Conservation (phyloP, 2,888 invertebrate genomes). For the Hesperia comma region DNA sequence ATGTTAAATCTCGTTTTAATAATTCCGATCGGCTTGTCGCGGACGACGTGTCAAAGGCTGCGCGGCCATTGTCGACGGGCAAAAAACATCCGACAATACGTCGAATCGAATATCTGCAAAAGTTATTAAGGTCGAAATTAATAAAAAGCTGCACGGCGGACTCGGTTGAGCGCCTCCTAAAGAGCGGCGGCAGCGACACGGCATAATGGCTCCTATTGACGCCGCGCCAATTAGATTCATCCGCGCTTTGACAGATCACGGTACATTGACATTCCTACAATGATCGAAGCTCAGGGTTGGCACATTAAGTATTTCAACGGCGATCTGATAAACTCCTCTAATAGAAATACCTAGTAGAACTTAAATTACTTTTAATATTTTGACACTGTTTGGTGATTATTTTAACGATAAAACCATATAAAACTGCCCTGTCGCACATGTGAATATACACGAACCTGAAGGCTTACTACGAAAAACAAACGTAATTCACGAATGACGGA, state of each 20-base stretch:
- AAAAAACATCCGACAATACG: constrained; percentile 36
- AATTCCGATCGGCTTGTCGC: constrained; percentile 21
- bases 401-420: no score
- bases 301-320: background rate
- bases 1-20: constrained; percentile 24
- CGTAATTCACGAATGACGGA: no score
- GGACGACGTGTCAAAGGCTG: constrained; percentile 29
- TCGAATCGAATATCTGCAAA: constrained; percentile 41
- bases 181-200: constrained; percentile 55
- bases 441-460: no score
- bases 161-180: constrained; percentile 59
- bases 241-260: constrained; percentile 58
- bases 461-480: no score
- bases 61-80: constrained; percentile 21
- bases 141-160: constrained; percentile 63
- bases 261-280: constrained; percentile 35
- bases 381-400: no score
- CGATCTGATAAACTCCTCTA: no score
- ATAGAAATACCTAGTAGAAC: no score
- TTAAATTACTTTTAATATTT: no score
- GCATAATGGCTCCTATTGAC: constrained; percentile 62
- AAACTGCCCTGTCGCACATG: no score
- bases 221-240: constrained; percentile 67
- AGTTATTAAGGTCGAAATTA: constrained; percentile 66
- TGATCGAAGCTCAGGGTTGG: constrained; percentile 17